phyloP scores from a whole-genome alignment of 92 coral and sea anemone genomes.

The Ricordea florida region DNA sequence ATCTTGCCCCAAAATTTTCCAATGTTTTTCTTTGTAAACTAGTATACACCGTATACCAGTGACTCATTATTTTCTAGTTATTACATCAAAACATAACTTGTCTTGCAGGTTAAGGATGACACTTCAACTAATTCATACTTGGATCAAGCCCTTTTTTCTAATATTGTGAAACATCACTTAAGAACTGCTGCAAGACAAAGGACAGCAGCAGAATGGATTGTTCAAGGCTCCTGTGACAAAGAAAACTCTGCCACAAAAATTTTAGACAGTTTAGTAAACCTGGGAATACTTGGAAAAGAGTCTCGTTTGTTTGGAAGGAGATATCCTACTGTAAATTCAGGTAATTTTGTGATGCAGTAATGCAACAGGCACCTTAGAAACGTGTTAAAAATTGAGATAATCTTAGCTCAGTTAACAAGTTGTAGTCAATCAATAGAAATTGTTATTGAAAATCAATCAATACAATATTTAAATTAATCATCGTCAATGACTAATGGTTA shows the following conservation, averaged over 20 bases:
- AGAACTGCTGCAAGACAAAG: conserved; percentile 17
- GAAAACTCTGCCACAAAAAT: conserved; percentile 50
- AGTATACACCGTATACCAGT: no score
- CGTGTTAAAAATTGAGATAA: no score
- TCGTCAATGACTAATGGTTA: no score
- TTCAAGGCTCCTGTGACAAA: conserved; percentile 40
- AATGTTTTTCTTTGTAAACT: no score
- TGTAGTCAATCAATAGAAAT: no score
- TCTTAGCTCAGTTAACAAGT: no score
- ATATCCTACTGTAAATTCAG: conserved; percentile 37
- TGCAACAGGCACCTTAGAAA: no score
- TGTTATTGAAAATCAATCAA: no score
- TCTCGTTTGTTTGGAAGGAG: conserved; percentile 57
- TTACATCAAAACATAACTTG: neutral
- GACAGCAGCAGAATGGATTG: conserved; percentile 46
- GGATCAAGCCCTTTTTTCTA: conserved; percentile 53
- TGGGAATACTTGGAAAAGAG: conserved; percentile 40
- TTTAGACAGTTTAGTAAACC: conserved; percentile 46
- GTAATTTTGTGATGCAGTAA: no score
- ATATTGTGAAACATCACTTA: conserved; percentile 40
- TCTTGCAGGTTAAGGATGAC: conserved; percentile 46
- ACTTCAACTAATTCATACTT: conserved; percentile 31
- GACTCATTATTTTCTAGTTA: no score
- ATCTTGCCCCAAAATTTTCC: no score
- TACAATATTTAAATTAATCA: no score